Percentiles rank a stretch among this genome's conserved stretches.
Evolutionary conservation across 2,888 invertebrate species (phyloP).

Genomic region (Plemyria rubiginata): DNA sequence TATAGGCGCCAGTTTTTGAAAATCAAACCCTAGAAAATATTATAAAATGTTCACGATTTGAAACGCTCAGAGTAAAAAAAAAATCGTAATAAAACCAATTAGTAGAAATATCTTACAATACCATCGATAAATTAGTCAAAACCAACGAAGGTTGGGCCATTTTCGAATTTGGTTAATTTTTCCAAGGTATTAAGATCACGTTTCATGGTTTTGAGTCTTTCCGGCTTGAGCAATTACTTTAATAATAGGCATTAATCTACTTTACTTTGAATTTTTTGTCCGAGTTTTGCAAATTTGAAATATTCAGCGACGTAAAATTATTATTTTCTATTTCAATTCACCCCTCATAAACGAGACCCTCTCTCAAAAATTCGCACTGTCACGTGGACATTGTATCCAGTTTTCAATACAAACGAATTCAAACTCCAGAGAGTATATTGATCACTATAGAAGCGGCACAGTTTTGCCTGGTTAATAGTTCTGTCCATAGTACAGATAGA

Average conservation of each 20-base stretch:
- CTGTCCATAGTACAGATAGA: slow-evolving; percentile 6
- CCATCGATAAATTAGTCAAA: slow-evolving; percentile 27
- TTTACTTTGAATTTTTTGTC: no score
- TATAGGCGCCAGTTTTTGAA: no score
- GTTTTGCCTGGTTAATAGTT: slow-evolving; percentile 17
- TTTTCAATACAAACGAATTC: neutral
- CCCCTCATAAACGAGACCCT: no score
- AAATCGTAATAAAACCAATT: neutral
- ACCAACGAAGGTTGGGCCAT: slow-evolving; percentile 30
- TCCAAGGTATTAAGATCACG: slow-evolving; percentile 28
- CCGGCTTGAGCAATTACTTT: neutral
- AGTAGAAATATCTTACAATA: slow-evolving; percentile 5
- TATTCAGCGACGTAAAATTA: neutral
- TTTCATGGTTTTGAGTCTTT: slow-evolving; percentile 31
- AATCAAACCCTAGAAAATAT: neutral
- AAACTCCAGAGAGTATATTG: neutral
- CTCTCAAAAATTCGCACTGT: no score
- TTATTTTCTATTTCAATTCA: no score
- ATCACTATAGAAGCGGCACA: slow-evolving; percentile 9
- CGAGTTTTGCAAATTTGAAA: slow-evolving; percentile 1
- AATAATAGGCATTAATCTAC: neutral
- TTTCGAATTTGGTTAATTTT: slow-evolving; percentile 30
- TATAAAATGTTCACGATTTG: neutral
- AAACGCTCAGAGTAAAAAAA: neutral
- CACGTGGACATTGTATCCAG: no score